Evolutionary conservation across 2,888 invertebrate species (phyloP).

Genomic region (Cephus runcator): DNA sequence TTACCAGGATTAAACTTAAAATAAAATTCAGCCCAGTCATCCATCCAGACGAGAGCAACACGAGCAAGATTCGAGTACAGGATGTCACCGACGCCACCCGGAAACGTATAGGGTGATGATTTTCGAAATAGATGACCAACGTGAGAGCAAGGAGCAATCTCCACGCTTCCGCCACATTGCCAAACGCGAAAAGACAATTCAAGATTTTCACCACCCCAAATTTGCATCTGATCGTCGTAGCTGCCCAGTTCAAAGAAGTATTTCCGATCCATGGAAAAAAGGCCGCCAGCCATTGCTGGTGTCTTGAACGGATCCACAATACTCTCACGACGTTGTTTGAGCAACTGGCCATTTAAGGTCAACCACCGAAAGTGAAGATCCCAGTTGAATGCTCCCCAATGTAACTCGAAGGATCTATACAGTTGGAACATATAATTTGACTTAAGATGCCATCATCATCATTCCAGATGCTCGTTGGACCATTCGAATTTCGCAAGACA

Average conservation of each 20-base stretch:
- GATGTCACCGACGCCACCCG: conserved; percentile 90
- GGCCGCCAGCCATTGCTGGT: conserved; percentile 94
- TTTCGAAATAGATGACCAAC: conserved; percentile 94
- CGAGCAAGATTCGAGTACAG: conserved; percentile 91
- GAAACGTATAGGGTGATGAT: conserved; percentile 95
- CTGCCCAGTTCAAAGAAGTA: conserved; percentile 89
- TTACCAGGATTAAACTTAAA: conserved; percentile 83
- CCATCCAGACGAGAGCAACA: conserved; percentile 98
- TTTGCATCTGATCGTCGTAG: conserved; percentile 79
- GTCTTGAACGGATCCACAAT: conserved; percentile 79
- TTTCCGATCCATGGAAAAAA: conserved; percentile 88
- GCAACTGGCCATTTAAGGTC: conserved; percentile 75
- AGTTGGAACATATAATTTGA: neutral
- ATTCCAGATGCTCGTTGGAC: neutral
- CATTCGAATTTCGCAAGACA: neutral
- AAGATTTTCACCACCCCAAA: conserved; percentile 99
- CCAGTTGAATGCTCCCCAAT: conserved; percentile 99
- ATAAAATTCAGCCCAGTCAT: conserved; percentile 94
- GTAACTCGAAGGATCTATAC: conserved; percentile 90
- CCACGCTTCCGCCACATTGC: conserved; percentile 93
- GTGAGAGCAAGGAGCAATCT: conserved; percentile 92
- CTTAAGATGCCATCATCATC: neutral
- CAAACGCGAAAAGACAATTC: conserved; percentile 97
- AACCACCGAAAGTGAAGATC: conserved; percentile 92
- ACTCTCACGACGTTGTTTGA: conserved; percentile 72